These are phyloP conservation scores for Aphaenogaster floridana DNA, from an alignment of 1,140 invertebrate genomes.

Conservation along the genomic window DNA sequence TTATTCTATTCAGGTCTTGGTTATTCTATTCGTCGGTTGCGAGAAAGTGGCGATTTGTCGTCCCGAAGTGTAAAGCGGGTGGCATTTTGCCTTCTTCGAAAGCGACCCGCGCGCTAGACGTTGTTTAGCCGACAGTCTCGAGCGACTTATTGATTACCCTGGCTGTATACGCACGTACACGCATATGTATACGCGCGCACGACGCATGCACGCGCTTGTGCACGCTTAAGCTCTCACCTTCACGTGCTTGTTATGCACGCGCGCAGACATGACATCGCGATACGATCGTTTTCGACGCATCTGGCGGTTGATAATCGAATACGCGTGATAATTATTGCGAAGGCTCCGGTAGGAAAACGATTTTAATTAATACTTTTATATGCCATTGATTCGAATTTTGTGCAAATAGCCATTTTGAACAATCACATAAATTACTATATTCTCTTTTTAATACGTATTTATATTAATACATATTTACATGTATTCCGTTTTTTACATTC, in stretches of 20 bases:
- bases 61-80: neutral
- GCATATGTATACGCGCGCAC: conserved; percentile 38
- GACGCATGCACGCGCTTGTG: neutral
- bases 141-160: conserved; percentile 72
- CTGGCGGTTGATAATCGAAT: conserved; percentile 20
- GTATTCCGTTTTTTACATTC: neutral
- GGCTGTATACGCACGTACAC: conserved; percentile 40
- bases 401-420: neutral
- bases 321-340: conserved; percentile 2
- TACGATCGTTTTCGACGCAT: conserved; percentile 33
- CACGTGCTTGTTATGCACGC: conserved; percentile 27
- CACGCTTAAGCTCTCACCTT: conserved; percentile 20
- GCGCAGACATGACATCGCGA: neutral
- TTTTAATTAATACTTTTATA: conserved; percentile 2
- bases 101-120: conserved; percentile 45
- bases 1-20: neutral
- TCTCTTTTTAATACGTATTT: neutral
- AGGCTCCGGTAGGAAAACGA: neutral
- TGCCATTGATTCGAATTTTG: neutral
- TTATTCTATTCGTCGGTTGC: neutral
- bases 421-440: neutral
- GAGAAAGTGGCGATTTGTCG: conserved; percentile 6
- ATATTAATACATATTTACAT: neutral
- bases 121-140: conserved; percentile 66
- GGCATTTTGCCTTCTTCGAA: conserved; percentile 21